These are phyloP conservation scores for Neopipo cinnamomea DNA, from an alignment of 2,113 vertebrate species.

Conservation along the genomic window DNA sequence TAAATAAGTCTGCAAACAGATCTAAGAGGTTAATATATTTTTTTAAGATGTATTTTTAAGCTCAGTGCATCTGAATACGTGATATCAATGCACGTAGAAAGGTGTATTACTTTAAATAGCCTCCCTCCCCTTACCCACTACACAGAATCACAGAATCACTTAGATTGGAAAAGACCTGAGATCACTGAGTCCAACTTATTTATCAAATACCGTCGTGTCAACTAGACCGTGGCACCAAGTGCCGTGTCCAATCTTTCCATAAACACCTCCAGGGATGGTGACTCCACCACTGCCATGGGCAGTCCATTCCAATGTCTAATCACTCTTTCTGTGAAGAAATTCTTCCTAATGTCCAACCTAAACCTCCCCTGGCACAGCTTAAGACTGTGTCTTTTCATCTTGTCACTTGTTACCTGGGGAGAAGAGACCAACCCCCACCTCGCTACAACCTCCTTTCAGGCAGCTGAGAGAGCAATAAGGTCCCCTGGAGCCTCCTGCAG, in stretches of 20 bases:
- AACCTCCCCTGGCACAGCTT: background rate
- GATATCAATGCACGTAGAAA: background rate
- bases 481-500: background rate
- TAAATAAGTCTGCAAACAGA: background rate
- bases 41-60: background rate
- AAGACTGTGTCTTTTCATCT: background rate
- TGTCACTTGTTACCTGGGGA: accelerated
- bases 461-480: accelerated
- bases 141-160: background rate
- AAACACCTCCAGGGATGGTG: background rate
- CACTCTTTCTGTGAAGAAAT: background rate
- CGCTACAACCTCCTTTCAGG: background rate
- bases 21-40: background rate
- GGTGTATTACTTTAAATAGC: background rate
- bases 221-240: background rate
- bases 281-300: background rate
- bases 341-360: background rate
- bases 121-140: background rate
- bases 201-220: background rate
- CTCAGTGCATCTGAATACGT: background rate
- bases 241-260: background rate
- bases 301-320: background rate
- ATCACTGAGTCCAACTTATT: background rate
- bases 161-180: background rate
- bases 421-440: accelerated